phyloP scores from a whole-genome alignment of 2,888 invertebrate genomes.

The Lamellibrachia satsuma region DNA sequence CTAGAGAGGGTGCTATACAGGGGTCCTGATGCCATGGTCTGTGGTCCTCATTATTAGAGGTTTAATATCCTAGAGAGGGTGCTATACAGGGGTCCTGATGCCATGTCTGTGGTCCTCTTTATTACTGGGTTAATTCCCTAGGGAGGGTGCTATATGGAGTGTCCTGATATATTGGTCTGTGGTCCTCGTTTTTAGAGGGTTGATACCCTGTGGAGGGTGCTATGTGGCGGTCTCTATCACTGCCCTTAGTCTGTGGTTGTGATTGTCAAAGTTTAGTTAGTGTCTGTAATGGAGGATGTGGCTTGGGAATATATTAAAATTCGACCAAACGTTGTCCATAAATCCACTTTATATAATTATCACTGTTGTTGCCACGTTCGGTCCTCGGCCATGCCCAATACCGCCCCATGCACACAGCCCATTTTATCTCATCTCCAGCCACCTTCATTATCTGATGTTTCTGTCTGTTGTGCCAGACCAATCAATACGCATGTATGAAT shows the following conservation, averaged over 20 bases:
- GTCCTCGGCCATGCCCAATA: not conserved
- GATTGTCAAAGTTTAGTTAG: too few species aligned
- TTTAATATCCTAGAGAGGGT: not conserved
- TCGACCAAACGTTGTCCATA: not conserved
- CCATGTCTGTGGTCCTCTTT: not conserved
- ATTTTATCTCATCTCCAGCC: not conserved
- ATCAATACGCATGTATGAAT: conserved; percentile 5
- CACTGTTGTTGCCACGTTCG: not conserved
- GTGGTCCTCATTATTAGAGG: not conserved
- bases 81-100: not conserved
- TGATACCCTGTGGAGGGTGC: too few species aligned
- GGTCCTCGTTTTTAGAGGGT: too few species aligned
- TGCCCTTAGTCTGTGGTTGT: not conserved
- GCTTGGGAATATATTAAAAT: too few species aligned
- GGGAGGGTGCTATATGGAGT: not conserved
- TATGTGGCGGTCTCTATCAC: not conserved
- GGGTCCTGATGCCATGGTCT: not conserved
- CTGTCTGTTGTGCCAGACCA: not conserved
- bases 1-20: not conserved
- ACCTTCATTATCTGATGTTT: not conserved
- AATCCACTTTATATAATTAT: not conserved
- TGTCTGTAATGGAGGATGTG: too few species aligned
- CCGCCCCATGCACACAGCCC: not conserved
- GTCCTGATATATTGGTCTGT: not conserved
- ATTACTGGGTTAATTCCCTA: not conserved